A percentile compares a stretch with the other conserved stretches of the same genome.
Conservation (phyloP, 1,140 invertebrate genomes). For the Melipona quadrifasciata region DNA sequence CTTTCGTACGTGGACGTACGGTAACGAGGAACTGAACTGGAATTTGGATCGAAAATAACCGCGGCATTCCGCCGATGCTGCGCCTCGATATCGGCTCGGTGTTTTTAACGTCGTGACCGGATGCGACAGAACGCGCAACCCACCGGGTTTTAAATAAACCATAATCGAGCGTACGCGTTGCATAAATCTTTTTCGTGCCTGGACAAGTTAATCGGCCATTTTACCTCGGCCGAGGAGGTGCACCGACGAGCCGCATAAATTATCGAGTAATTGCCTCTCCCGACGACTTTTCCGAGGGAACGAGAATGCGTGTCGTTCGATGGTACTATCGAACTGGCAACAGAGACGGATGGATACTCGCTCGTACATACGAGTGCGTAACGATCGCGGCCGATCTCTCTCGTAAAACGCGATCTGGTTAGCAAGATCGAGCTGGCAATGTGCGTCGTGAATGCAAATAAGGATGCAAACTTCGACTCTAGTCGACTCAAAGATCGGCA, state of each 20-base stretch:
- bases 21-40: slow-evolving; percentile 46
- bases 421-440: background rate
- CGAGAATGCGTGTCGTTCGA: slow-evolving; percentile 15
- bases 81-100: slow-evolving; percentile 12
- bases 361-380: too few relatives aligned
- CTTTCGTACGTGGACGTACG: background rate
- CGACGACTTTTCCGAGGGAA: slow-evolving; percentile 11
- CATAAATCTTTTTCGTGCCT: slow-evolving; percentile 51
- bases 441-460: slow-evolving; percentile 1
- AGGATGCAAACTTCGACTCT: background rate
- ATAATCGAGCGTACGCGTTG: slow-evolving; percentile 20
- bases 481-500: background rate
- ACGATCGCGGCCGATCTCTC: slow-evolving; percentile 10
- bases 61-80: slow-evolving; percentile 28
- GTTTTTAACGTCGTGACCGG: slow-evolving; percentile 52
- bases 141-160: slow-evolving; percentile 44
- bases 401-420: slow-evolving; percentile 31
- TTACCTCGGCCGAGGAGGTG: slow-evolving; percentile 1
- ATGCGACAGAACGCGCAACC: slow-evolving; percentile 16
- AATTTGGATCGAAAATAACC: slow-evolving; percentile 49
- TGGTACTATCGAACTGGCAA: slow-evolving; percentile 6
- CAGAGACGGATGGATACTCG: slow-evolving; percentile 9
- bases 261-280: slow-evolving; percentile 1
- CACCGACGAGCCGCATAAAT: slow-evolving; percentile 25
- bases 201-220: slow-evolving; percentile 48